A percentile compares a stretch with the other conserved stretches of the same genome.
Conservation (phyloP, 1,140 invertebrate species). For the Lucilia cuprina region DNA sequence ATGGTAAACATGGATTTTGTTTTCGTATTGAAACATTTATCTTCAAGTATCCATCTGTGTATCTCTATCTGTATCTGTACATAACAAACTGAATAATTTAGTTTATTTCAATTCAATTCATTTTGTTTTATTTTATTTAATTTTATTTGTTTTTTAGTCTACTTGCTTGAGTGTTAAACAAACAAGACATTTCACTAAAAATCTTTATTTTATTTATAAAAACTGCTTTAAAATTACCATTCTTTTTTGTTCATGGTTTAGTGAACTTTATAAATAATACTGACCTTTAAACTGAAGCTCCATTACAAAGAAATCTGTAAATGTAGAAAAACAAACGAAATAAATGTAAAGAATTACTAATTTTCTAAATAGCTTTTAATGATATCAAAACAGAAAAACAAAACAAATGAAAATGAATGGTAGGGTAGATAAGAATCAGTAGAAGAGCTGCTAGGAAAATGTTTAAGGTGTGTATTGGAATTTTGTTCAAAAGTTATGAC, state of each 20-base stretch:
- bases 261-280: not conserved
- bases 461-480: no score
- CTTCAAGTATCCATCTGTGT: not conserved
- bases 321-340: not conserved
- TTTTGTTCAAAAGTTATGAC: no score
- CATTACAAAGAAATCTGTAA: not conserved
- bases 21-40: not conserved
- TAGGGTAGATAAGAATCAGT: no score
- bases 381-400: not conserved
- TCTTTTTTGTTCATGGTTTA: not conserved
- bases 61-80: not conserved
- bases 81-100: not conserved
- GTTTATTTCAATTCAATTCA: not conserved
- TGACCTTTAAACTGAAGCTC: not conserved
- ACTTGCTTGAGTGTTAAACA: not conserved
- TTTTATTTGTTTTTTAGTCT: not conserved
- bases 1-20: constrained; percentile 2
- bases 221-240: not conserved
- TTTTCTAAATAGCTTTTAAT: not conserved
- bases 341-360: not conserved
- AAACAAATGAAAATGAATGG: no score
- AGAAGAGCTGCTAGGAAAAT: no score
- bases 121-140: not conserved
- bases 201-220: not conserved
- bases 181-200: not conserved